A percentile compares a stretch with the other conserved stretches of the same genome.
Evolutionary conservation across 2,113 vertebrate genomes (phyloP).

Genomic region (Scalopus aquaticus): DNA sequence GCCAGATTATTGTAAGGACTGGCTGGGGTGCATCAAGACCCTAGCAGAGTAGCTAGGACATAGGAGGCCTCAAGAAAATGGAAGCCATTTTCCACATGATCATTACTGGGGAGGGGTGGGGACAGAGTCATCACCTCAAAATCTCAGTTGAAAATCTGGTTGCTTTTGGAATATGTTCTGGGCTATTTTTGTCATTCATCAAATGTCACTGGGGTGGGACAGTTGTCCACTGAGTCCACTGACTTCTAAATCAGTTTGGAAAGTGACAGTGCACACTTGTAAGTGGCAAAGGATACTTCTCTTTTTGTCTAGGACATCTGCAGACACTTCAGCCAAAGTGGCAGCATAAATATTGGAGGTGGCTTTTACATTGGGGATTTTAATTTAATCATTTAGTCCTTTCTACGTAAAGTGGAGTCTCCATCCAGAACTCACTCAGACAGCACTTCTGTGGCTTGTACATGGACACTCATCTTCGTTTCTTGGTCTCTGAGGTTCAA

Average conservation of each 20-base stretch:
- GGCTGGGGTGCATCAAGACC: background rate
- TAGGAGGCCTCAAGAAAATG: background rate
- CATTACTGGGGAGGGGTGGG: background rate
- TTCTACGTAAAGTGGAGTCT: slow-evolving; percentile 25
- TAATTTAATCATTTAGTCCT: background rate
- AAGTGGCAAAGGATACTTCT: background rate
- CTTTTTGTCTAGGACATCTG: background rate
- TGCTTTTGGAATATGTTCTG: background rate
- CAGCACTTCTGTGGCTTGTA: background rate
- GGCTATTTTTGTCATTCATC: background rate
- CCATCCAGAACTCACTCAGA: slow-evolving; percentile 33
- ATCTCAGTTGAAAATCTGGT: background rate
- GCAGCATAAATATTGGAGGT: slow-evolving; percentile 1
- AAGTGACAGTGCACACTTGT: background rate
- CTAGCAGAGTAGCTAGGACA: background rate
- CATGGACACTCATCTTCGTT: background rate
- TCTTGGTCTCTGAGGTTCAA: background rate
- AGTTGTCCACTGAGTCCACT: background rate
- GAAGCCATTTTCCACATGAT: slow-evolving; percentile 10
- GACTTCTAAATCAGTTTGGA: slow-evolving; percentile 44
- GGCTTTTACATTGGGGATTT: background rate
- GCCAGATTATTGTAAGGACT: background rate
- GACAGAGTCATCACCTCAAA: background rate
- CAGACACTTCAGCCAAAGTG: slow-evolving; percentile 22
- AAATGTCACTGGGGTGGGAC: background rate